A percentile compares a stretch with the other conserved stretches of the same genome.
These are phyloP conservation scores for Cerceris ruficornis DNA, from an alignment of 2,888 invertebrate genomes.

Conservation along the genomic window DNA sequence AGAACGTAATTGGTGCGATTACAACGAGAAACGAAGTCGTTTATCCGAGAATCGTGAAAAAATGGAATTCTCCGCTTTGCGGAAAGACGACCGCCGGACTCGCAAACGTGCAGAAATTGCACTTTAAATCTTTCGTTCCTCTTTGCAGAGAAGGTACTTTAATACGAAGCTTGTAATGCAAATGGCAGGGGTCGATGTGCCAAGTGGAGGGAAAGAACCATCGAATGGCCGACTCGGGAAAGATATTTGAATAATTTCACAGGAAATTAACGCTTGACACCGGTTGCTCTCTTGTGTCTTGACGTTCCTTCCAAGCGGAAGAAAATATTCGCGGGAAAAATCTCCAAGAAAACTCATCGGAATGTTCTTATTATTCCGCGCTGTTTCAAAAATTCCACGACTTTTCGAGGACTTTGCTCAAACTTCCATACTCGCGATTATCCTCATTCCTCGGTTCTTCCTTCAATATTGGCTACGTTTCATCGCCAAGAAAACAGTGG, in stretches of 20 bases:
- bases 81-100: background rate
- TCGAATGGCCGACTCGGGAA: constrained; percentile 22
- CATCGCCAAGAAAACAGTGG: too few species aligned
- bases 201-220: constrained; percentile 12
- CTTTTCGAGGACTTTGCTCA: too few species aligned
- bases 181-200: constrained; percentile 19
- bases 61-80: background rate
- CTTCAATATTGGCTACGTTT: too few species aligned
- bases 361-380: too few species aligned
- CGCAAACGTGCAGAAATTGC: background rate
- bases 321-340: too few species aligned
- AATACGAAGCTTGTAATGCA: constrained; percentile 31
- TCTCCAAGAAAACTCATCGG: too few species aligned
- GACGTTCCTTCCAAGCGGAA: too few species aligned
- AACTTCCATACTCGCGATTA: too few species aligned
- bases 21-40: background rate
- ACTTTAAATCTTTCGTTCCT: background rate
- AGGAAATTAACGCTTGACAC: constrained; percentile 73
- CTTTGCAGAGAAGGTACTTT: constrained; percentile 1
- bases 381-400: too few species aligned
- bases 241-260: constrained; percentile 72
- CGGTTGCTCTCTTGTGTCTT: constrained; percentile 64
- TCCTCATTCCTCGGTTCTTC: too few species aligned
- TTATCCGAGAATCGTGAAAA: background rate
- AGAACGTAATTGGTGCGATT: background rate